Base-by-base conservation (phyloP, 2,888 invertebrate genomes). In the Stenolophus ochropezus region DNA sequence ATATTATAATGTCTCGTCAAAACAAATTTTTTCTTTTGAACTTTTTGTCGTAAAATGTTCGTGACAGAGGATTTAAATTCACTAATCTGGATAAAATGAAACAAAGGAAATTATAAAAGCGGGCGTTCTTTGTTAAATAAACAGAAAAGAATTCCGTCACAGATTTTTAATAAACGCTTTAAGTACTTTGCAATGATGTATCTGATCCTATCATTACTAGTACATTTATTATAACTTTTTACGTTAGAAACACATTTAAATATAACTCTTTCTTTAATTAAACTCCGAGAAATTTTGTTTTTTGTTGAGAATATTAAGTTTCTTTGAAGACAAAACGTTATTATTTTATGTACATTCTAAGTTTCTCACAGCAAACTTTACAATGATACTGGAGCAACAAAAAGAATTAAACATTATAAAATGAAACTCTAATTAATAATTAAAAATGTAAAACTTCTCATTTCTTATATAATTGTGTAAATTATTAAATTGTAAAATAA, bases 71-170 rank as follows among this genome's bases (percentile, higher is more conserved):
- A 80, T 80, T 80, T 80, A 80, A 80, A 80, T 80, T 80, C 73
- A 56, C 73, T 80, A 80, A 80, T 80, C 80, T 73, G 80, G 56
- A 73, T 80, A 49, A 73, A 73, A 71, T 71, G 71, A 73, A 80
- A 80, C 80, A 80, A 80, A 80, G 73, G 80, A 73, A 80, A 73
- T 78, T 78, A 65, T 78, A 78, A 78, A 78, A 78, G 78, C 80
- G 80, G 51, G 58, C 33, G 58, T 80, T 80, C 73, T 80, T 80
- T 80, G 80, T 80, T 80, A 73, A 80, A 80, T 73, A 80, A 73
- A 71, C 73, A 73, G 71, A 80, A 80, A 80, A 80, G 80, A 51
- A 73, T 27, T 1, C 65, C 65, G 33, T 33, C 65, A 33, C 65
- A 33, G 65, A 69, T 69, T 69, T 69, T 69, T 69, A 69, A 33